Conservation (phyloP, 2,888 invertebrate genomes). For the Cheilosia urbana region DNA sequence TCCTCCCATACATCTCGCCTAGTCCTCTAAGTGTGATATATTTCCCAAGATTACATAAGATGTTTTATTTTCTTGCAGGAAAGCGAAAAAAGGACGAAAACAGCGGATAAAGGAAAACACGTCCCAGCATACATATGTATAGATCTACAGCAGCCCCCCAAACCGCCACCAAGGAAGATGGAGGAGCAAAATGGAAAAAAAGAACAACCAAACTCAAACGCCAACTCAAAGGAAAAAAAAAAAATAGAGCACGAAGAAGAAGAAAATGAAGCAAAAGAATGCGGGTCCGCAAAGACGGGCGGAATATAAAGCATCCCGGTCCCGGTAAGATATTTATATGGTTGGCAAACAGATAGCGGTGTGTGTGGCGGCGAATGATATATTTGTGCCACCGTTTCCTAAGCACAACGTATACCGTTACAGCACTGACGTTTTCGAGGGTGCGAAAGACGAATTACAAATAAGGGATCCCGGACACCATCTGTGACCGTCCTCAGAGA, state of each 20-base stretch:
- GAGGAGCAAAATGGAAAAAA: slow-evolving; percentile 32
- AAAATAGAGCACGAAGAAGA: slow-evolving; percentile 50
- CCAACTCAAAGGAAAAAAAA: slow-evolving; percentile 63
- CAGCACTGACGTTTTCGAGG: slow-evolving; percentile 78
- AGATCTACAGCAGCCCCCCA: slow-evolving; percentile 40
- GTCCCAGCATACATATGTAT: slow-evolving; percentile 31
- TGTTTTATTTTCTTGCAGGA: slow-evolving; percentile 79
- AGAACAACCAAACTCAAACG: slow-evolving; percentile 34
- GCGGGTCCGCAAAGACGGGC: slow-evolving; percentile 58
- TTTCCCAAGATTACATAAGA: slow-evolving; percentile 84
- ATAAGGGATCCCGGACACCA: slow-evolving; percentile 78
- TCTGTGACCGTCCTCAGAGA: slow-evolving; percentile 78
- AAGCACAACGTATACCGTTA: slow-evolving; percentile 70
- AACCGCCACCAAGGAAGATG: slow-evolving; percentile 57
- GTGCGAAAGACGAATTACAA: slow-evolving; percentile 79
- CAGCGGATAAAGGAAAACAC: slow-evolving; percentile 73
- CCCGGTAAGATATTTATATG: slow-evolving; percentile 72
- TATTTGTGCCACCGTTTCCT: slow-evolving; percentile 64
- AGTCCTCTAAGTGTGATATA: slow-evolving; percentile 84
- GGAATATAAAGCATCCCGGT: slow-evolving; percentile 73
- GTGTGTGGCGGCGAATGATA: slow-evolving; percentile 74
- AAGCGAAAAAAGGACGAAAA: slow-evolving; percentile 61
- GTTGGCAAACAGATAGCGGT: slow-evolving; percentile 70
- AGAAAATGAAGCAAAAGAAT: slow-evolving; percentile 38
- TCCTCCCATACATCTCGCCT: slow-evolving; percentile 77